Conservation (phyloP, 2,113 vertebrate species). For the Origma solitaria region DNA sequence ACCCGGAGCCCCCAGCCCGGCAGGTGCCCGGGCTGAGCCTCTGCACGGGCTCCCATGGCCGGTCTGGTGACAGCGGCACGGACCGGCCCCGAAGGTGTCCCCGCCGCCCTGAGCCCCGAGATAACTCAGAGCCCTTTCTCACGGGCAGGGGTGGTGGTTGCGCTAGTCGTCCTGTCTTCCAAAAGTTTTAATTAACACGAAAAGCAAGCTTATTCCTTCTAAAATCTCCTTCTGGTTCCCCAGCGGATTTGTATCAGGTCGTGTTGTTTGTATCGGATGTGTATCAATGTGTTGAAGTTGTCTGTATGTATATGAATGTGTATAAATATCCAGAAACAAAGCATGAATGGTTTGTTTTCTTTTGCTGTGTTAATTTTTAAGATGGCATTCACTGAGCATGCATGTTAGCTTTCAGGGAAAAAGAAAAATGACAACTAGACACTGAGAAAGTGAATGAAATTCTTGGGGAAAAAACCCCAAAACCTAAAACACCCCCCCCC, state of each 20-base stretch:
- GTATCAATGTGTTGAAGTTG: not conserved
- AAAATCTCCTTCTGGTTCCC: not conserved
- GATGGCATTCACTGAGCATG: not conserved
- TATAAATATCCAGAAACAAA: not conserved
- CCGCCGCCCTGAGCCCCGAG: not conserved
- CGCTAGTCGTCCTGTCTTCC: not conserved
- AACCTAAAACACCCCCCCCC: too few species aligned
- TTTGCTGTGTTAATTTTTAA: not conserved
- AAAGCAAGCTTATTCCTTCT: not conserved
- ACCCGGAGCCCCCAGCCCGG: not conserved
- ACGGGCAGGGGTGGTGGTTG: accelerated
- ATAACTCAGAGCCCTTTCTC: accelerated
- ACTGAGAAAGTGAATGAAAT: not conserved
- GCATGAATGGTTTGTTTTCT: not conserved
- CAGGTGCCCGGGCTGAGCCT: not conserved
- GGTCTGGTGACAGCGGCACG: not conserved
- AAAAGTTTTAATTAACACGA: slow-evolving; percentile 31
- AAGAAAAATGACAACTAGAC: not conserved
- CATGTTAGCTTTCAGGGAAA: not conserved
- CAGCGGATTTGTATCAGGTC: not conserved
- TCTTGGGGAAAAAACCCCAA: not conserved
- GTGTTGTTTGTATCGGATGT: not conserved
- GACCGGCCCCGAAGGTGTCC: accelerated
- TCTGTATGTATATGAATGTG: not conserved
- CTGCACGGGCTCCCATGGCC: accelerated